These are phyloP conservation scores for Carollia perspicillata DNA, from an alignment of 2,113 vertebrate species.

Conservation along the genomic window DNA sequence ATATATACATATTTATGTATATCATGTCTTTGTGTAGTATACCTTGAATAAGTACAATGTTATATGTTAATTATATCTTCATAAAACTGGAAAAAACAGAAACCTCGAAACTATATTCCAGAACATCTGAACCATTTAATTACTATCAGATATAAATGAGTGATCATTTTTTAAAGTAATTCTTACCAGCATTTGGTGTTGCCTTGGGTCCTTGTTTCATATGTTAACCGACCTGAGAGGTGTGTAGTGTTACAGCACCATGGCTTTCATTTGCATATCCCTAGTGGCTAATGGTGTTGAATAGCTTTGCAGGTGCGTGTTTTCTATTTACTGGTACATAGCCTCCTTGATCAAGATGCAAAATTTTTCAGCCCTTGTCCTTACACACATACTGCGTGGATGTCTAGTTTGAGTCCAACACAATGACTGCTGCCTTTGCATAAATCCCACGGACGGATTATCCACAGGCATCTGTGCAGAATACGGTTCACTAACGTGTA, in stretches of 20 bases:
- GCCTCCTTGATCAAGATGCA: background rate
- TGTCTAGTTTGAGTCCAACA: background rate
- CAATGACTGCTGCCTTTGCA: background rate
- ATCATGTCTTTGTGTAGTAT: background rate
- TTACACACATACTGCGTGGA: rapidly evolving
- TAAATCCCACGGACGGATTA: background rate
- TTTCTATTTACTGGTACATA: no score
- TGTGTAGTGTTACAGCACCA: background rate
- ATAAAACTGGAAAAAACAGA: background rate
- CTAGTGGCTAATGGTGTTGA: background rate
- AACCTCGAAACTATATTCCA: background rate
- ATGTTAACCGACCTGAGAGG: background rate
- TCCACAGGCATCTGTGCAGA: rapidly evolving
- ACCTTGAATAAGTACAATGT: background rate
- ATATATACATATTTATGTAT: background rate
- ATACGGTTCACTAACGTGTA: background rate
- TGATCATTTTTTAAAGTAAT: background rate
- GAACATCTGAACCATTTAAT: background rate
- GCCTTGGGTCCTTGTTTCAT: background rate
- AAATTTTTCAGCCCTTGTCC: no score
- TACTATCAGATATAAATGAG: background rate
- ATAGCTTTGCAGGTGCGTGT: background rate
- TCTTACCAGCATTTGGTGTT: background rate
- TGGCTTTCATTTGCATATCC: background rate
- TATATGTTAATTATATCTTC: background rate